phyloP scores from a whole-genome alignment of 2,797 vertebrate genomes.

The Jordanella pulchra region DNA sequence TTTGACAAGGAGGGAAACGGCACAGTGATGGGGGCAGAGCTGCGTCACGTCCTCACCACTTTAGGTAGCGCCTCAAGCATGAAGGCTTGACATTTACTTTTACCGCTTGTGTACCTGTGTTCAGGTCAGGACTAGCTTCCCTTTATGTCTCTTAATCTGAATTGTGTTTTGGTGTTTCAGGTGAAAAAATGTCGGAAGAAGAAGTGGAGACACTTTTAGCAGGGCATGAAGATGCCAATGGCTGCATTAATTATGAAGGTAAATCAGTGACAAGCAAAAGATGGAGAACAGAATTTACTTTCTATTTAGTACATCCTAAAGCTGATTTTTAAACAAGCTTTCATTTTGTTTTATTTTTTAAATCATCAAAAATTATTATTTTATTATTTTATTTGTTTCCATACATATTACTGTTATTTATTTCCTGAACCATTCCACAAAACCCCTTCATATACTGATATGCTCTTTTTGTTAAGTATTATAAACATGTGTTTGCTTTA shows the following conservation, averaged over 20 bases:
- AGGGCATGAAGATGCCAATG: slow-evolving; percentile 90
- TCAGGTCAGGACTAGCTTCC: background rate
- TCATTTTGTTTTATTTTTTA: too few species aligned
- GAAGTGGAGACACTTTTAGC: slow-evolving; percentile 90
- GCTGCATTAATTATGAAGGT: slow-evolving; percentile 94
- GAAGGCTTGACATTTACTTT: background rate
- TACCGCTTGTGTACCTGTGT: background rate
- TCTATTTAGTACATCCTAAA: background rate
- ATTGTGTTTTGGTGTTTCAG: slow-evolving; percentile 54
- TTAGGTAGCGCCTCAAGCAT: slow-evolving; percentile 78
- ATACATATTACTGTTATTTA: too few species aligned
- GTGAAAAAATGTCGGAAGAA: slow-evolving; percentile 92
- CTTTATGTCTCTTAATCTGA: background rate
- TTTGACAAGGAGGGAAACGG: slow-evolving; percentile 96
- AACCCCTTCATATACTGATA: too few species aligned
- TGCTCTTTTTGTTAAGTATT: too few species aligned
- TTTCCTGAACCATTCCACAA: too few species aligned
- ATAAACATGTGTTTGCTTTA: too few species aligned
- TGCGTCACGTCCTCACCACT: slow-evolving; percentile 92
- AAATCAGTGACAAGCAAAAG: background rate
- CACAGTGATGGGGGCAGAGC: slow-evolving; percentile 92
- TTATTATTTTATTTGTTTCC: too few species aligned
- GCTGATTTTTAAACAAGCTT: too few species aligned
- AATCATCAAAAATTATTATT: too few species aligned
- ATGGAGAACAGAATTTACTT: background rate